Evolutionary conservation across 2,888 invertebrate genomes (phyloP).

Genomic region (Alcis repandata): DNA sequence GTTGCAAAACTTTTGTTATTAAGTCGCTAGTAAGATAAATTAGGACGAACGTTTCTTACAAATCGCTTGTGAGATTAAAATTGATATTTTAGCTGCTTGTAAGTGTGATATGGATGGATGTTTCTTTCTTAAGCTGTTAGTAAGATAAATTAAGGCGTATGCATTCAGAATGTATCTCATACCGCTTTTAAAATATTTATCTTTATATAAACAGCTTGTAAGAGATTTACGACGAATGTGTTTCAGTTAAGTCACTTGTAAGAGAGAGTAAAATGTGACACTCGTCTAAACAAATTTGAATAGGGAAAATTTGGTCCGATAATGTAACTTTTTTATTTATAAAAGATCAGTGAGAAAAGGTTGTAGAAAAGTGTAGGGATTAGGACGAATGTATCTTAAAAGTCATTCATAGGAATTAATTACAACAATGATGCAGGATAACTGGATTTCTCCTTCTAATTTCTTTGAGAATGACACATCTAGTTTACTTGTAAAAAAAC

Average conservation of each 20-base stretch:
- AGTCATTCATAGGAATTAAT: too few relatives aligned
- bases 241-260: background rate
- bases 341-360: too few relatives aligned
- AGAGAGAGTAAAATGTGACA: background rate
- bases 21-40: background rate
- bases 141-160: background rate
- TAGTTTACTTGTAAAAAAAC: background rate
- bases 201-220: background rate
- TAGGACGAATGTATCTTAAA: too few relatives aligned
- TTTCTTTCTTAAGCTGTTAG: background rate
- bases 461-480: background rate
- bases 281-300: background rate
- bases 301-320: too few relatives aligned
- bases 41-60: background rate
- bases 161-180: too few relatives aligned
- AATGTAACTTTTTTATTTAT: too few relatives aligned
- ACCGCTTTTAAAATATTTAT: too few relatives aligned
- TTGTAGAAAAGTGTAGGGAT: too few relatives aligned
- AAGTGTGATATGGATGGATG: background rate
- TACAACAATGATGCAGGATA: too few relatives aligned
- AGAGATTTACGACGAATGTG: background rate
- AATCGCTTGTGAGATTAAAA: background rate
- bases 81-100: background rate
- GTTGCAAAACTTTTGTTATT: too few relatives aligned
- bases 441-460: background rate